phyloP scores from a whole-genome alignment of 2,888 invertebrate species.

The Encarsia formosa region DNA sequence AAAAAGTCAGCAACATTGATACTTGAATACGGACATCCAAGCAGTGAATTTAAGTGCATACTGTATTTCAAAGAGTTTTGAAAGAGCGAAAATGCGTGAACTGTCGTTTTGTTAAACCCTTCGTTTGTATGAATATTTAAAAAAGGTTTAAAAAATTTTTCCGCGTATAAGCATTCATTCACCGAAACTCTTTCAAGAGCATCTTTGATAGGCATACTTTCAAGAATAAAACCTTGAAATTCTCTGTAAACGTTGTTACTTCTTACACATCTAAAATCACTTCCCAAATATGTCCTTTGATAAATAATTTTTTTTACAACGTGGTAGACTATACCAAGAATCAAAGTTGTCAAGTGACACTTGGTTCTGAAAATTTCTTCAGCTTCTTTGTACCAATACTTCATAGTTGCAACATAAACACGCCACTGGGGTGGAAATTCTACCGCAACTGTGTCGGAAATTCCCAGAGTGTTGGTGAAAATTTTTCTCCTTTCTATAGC shows the following conservation, averaged over 20 bases:
- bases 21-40: slow-evolving; percentile 58
- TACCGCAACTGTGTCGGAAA: slow-evolving; percentile 47
- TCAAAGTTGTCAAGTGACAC: slow-evolving; percentile 57
- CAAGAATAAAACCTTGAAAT: not conserved
- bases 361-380: slow-evolving; percentile 47
- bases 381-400: slow-evolving; percentile 58
- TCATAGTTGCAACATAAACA: slow-evolving; percentile 57
- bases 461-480: slow-evolving; percentile 54
- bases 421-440: slow-evolving; percentile 58
- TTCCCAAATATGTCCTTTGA: slow-evolving; percentile 37
- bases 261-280: slow-evolving; percentile 33
- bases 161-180: slow-evolving; percentile 59
- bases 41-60: slow-evolving; percentile 62
- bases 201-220: slow-evolving; percentile 45
- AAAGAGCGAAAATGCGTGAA: slow-evolving; percentile 65
- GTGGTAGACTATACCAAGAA: slow-evolving; percentile 52
- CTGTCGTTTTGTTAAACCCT: slow-evolving; percentile 56
- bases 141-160: slow-evolving; percentile 59
- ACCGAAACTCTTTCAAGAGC: slow-evolving; percentile 55
- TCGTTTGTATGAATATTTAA: slow-evolving; percentile 55
- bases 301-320: not conserved
- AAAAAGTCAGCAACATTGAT: slow-evolving; percentile 61
- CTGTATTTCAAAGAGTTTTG: slow-evolving; percentile 61
- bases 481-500: slow-evolving; percentile 38
- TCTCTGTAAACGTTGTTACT: not conserved